These are phyloP conservation scores for Catagonus wagneri DNA, from an alignment of 2,113 vertebrate genomes.

Conservation along the genomic window DNA sequence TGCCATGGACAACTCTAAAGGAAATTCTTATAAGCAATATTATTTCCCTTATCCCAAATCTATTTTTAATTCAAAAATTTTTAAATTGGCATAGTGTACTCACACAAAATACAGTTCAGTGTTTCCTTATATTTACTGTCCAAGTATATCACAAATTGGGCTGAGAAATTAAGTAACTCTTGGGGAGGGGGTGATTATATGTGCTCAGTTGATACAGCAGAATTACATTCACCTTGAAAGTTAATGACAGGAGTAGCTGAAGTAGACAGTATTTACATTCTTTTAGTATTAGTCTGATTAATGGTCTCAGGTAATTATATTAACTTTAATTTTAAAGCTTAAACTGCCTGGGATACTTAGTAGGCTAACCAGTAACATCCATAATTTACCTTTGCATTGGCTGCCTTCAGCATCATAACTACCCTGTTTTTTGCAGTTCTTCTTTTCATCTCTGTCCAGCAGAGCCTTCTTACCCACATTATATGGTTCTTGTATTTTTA, in stretches of 20 bases:
- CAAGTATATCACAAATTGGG: background rate
- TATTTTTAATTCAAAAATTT: background rate
- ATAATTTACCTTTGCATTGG: background rate
- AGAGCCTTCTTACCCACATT: background rate
- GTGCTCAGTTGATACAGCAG: background rate
- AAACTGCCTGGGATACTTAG: background rate
- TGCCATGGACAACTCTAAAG: background rate
- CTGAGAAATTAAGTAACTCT: background rate
- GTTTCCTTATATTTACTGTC: background rate
- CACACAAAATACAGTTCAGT: background rate
- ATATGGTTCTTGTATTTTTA: background rate
- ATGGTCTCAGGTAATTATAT: background rate
- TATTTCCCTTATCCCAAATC: background rate
- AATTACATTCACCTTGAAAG: background rate
- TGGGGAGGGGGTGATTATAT: background rate
- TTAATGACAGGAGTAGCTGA: background rate
- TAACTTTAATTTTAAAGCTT: background rate
- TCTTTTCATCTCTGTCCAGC: background rate
- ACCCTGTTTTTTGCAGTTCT: background rate
- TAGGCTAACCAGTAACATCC: background rate
- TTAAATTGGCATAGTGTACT: background rate
- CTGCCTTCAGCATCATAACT: background rate
- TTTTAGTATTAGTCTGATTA: background rate
- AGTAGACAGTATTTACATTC: too few species aligned
- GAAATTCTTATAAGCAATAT: background rate